phyloP scores from a whole-genome alignment of 2,888 invertebrate genomes.

The Philereme transversata region DNA sequence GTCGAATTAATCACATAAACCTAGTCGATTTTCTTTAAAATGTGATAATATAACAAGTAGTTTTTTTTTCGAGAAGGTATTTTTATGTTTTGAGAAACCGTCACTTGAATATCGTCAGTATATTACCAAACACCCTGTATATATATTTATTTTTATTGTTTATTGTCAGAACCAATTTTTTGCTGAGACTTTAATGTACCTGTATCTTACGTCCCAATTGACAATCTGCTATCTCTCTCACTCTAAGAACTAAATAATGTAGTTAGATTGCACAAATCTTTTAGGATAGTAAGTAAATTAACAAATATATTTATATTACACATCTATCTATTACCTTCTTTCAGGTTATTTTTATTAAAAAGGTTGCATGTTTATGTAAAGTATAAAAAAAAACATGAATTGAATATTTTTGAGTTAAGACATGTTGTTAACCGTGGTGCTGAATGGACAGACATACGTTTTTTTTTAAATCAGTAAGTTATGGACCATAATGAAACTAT shows the following conservation, averaged over 20 bases:
- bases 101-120: no score
- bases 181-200: slow-evolving; percentile 34
- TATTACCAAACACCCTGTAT: no score
- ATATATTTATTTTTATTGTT: slow-evolving; percentile 19
- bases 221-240: slow-evolving; percentile 46
- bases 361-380: slow-evolving; percentile 1
- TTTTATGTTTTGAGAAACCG: no score
- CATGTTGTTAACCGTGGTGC: background rate
- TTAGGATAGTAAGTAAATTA: slow-evolving; percentile 35
- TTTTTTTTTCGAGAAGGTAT: no score
- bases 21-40: no score
- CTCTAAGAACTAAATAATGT: slow-evolving; percentile 55
- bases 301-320: slow-evolving; percentile 44
- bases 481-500: background rate
- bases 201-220: slow-evolving; percentile 35
- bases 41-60: no score
- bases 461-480: background rate
- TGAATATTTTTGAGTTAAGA: background rate
- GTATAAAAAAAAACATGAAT: background rate
- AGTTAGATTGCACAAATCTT: slow-evolving; percentile 59
- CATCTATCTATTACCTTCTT: slow-evolving; percentile 20
- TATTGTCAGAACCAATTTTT: slow-evolving; percentile 22
- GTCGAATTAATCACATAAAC: no score
- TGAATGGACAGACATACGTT: background rate
- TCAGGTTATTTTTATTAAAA: background rate